Percentiles rank a stretch among this genome's conserved stretches.
Evolutionary conservation across 2,797 vertebrate species (phyloP).

Genomic region (Danio tinwini): DNA sequence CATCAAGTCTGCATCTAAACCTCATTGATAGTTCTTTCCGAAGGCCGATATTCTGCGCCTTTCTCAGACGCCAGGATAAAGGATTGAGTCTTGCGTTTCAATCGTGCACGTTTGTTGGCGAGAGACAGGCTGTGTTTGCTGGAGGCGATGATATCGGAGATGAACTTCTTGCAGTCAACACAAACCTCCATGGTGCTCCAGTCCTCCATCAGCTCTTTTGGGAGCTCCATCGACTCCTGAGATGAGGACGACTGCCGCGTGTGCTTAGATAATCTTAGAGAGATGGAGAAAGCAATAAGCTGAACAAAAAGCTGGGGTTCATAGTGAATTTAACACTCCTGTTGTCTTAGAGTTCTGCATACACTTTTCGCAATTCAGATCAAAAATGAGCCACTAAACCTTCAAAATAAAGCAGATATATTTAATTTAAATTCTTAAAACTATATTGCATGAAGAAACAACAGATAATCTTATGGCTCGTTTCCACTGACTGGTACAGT

Average conservation of each 20-base stretch:
- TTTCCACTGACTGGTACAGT: too few relatives aligned
- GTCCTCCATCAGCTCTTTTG: constrained; percentile 93
- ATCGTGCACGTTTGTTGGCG: constrained; percentile 93
- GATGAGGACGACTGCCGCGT: constrained; percentile 73
- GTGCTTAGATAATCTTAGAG: constrained; percentile 86
- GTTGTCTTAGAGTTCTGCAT: too few relatives aligned
- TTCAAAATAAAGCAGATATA: too few relatives aligned
- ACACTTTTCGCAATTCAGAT: too few relatives aligned
- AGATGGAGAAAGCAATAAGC: not conserved
- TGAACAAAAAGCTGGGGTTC: not conserved
- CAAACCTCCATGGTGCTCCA: constrained; percentile 99
- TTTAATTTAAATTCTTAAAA: too few relatives aligned
- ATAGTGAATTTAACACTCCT: too few relatives aligned
- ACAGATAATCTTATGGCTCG: too few relatives aligned
- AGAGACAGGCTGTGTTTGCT: constrained; percentile 94
- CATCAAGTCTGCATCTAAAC: constrained; percentile 79
- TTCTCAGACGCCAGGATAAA: constrained; percentile 89
- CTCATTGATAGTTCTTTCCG: constrained; percentile 95
- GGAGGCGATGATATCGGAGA: constrained; percentile 94
- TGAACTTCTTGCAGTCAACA: constrained; percentile 99
- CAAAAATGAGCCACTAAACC: too few relatives aligned
- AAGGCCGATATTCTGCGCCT: constrained; percentile 88
- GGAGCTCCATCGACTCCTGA: constrained; percentile 88
- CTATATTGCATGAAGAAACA: too few relatives aligned
- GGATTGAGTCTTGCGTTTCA: constrained; percentile 98